phyloP scores from a whole-genome alignment of 2,797 vertebrate genomes.

The Echeneis naucrates region DNA sequence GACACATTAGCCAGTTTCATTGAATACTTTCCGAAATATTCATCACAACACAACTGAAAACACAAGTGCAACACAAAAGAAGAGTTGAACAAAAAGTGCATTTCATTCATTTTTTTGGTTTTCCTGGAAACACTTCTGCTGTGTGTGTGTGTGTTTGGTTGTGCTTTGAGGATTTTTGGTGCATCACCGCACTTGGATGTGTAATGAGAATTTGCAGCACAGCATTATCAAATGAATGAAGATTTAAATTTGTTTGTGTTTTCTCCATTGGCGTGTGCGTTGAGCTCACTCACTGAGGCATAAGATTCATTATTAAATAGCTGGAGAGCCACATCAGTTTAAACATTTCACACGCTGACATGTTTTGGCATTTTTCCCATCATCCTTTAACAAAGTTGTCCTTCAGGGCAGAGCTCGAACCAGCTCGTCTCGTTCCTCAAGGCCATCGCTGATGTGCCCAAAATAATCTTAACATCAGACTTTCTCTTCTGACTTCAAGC shows the following conservation, averaged over 20 bases:
- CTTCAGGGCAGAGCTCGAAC: slow-evolving; percentile 28
- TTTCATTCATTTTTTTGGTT: too few species aligned
- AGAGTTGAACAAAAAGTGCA: too few species aligned
- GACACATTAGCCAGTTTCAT: background rate
- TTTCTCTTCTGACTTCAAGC: slow-evolving; percentile 26
- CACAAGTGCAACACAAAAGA: too few species aligned
- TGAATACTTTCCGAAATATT: background rate
- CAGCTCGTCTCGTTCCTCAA: slow-evolving; percentile 39
- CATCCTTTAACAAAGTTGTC: slow-evolving; percentile 24
- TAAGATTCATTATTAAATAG: slow-evolving; percentile 8
- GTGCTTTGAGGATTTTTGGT: too few species aligned
- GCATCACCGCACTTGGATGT: too few species aligned
- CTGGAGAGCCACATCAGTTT: background rate
- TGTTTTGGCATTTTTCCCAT: slow-evolving; percentile 22
- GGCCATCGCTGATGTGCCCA: slow-evolving; percentile 10
- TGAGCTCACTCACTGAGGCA: background rate
- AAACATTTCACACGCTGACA: background rate
- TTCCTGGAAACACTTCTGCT: too few species aligned
- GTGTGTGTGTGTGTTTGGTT: too few species aligned
- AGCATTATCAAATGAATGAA: too few species aligned
- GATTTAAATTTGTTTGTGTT: too few species aligned
- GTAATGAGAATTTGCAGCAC: too few species aligned
- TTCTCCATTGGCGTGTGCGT: too few species aligned
- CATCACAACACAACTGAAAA: too few species aligned
- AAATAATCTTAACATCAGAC: slow-evolving; percentile 37